Conservation (phyloP, 2,113 vertebrate genomes). For the Brevimyrus niger region DNA sequence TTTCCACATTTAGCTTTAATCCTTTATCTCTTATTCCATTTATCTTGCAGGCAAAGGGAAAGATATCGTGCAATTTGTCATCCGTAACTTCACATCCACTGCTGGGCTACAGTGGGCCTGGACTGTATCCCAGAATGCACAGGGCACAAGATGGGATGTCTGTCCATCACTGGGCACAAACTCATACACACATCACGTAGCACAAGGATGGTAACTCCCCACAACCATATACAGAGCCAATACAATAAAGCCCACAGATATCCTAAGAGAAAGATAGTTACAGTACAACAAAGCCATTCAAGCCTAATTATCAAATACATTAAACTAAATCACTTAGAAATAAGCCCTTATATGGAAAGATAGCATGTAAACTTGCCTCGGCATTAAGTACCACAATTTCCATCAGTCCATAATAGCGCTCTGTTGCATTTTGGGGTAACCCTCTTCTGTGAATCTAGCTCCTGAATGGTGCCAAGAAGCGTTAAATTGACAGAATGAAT, state of each 20-base stretch:
- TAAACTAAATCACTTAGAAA: neutral
- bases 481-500: constrained; percentile 15
- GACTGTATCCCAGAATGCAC: neutral
- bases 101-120: neutral
- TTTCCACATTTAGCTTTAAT: neutral
- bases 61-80: neutral
- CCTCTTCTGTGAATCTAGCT: neutral
- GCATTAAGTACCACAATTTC: neutral
- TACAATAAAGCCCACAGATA: neutral
- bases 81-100: neutral
- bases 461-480: neutral
- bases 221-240: neutral
- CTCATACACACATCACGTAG: neutral
- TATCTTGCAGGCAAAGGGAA: neutral
- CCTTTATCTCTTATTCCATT: neutral
- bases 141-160: neutral
- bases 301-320: neutral
- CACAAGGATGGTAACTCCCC: neutral
- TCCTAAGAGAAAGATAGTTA: neutral
- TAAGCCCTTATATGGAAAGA: neutral
- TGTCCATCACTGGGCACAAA: neutral
- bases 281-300: neutral
- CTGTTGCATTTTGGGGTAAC: neutral
- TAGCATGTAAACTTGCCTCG: neutral
- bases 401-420: constrained; percentile 1